A percentile compares a stretch with the other conserved stretches of the same genome.
Evolutionary conservation across 2,888 invertebrate genomes (phyloP).

Genomic region (Nemurella pictetii): DNA sequence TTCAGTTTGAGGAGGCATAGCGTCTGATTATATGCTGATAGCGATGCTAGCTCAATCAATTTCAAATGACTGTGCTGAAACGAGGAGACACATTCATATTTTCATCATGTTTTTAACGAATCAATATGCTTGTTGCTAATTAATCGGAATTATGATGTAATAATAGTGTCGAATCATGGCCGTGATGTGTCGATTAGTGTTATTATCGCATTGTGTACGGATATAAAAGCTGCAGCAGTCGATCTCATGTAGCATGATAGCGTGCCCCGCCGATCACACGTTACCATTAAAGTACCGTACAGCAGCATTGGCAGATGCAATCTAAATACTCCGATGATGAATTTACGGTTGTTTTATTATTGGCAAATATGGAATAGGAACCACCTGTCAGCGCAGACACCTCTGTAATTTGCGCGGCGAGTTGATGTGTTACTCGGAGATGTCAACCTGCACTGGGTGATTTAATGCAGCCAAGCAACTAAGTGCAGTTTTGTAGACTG

Average conservation of each 20-base stretch:
- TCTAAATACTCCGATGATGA: not conserved
- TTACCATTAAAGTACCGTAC: not conserved
- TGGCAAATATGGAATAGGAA: not conserved
- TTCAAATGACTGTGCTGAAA: not conserved
- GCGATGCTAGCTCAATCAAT: not conserved
- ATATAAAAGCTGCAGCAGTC: no score
- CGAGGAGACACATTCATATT: not conserved
- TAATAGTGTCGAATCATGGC: not conserved
- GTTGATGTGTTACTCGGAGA: not conserved
- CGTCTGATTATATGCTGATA: not conserved
- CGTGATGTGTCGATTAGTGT: not conserved
- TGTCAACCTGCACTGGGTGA: no score
- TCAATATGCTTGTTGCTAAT: not conserved
- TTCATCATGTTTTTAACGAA: not conserved
- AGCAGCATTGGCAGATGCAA: not conserved
- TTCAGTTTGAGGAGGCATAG: not conserved
- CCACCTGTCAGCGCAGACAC: not conserved
- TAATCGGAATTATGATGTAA: not conserved
- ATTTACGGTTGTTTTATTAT: not conserved
- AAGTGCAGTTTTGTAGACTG: no score
- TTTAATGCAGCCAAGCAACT: no score
- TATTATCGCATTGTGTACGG: no score
- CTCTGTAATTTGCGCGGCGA: not conserved
- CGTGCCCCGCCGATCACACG: not conserved
- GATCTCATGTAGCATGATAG: not conserved